Evolutionary conservation across 2,888 invertebrate species (phyloP).

Genomic region (Ectobius pallidus): DNA sequence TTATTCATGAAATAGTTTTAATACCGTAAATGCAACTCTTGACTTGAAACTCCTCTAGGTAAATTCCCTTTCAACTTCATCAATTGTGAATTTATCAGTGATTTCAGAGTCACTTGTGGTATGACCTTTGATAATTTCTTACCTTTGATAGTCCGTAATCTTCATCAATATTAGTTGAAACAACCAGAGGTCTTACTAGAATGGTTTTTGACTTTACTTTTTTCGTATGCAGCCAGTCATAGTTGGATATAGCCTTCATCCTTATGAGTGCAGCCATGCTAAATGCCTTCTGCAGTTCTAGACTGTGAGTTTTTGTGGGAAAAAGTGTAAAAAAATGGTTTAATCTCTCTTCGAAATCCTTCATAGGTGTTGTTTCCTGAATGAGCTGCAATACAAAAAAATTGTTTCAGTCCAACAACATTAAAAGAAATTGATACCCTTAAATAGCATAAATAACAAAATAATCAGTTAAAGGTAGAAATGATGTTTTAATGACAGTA

Average conservation of each 20-base stretch:
- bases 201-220: background rate
- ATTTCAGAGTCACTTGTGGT: no score
- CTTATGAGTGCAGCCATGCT: background rate
- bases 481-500: no score
- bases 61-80: no score
- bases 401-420: no score
- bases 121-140: no score
- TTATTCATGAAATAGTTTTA: no score
- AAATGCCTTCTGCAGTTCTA: background rate
- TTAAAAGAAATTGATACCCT: no score
- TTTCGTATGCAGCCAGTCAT: background rate
- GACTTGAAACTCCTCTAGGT: no score
- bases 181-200: background rate
- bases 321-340: background rate
- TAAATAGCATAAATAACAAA: no score
- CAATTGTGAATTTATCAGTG: no score
- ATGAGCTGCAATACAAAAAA: background rate
- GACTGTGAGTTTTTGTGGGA: background rate
- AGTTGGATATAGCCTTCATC: background rate
- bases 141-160: slow-evolving; percentile 2
- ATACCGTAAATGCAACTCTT: no score
- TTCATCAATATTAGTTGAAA: background rate
- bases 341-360: background rate
- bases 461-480: no score
- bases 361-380: background rate